A percentile compares a stretch with the other conserved stretches of the same genome.
phyloP scores from a whole-genome alignment of 1,140 invertebrate genomes.

The Musca domestica region DNA sequence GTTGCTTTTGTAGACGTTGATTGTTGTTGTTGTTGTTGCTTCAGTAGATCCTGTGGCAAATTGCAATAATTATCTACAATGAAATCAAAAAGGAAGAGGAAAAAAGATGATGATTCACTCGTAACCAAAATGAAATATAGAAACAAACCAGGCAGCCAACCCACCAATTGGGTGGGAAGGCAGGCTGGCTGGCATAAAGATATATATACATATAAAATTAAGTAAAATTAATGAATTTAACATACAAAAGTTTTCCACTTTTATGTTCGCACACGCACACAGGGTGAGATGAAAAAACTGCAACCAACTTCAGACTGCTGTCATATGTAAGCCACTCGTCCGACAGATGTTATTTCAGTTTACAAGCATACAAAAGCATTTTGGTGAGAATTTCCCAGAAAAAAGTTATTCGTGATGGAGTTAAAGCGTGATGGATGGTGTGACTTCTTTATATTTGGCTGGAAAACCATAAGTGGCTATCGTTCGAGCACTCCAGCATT shows the following conservation, averaged over 20 bases:
- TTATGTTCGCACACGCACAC: no score
- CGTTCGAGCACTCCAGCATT: no score
- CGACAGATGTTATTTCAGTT: no score
- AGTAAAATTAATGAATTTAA: constrained; percentile 17
- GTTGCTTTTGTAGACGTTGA: background rate
- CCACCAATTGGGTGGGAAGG: background rate
- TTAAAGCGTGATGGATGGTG: no score
- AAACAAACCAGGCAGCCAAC: background rate
- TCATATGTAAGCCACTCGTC: no score
- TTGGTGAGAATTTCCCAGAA: no score
- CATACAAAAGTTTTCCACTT: background rate
- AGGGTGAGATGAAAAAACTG: no score
- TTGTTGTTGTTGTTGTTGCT: background rate
- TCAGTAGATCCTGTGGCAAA: background rate
- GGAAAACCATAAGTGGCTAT: no score
- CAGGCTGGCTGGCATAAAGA: background rate
- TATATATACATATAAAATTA: background rate
- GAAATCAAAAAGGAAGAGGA: background rate
- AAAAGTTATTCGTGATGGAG: no score
- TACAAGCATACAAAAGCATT: no score
- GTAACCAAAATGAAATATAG: background rate
- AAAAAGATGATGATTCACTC: background rate
- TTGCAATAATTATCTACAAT: constrained; percentile 21
- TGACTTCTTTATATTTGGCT: no score
- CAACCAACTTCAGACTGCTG: no score